Evolutionary conservation across 2,888 invertebrate species (phyloP).

Genomic region (Hedya salicella): DNA sequence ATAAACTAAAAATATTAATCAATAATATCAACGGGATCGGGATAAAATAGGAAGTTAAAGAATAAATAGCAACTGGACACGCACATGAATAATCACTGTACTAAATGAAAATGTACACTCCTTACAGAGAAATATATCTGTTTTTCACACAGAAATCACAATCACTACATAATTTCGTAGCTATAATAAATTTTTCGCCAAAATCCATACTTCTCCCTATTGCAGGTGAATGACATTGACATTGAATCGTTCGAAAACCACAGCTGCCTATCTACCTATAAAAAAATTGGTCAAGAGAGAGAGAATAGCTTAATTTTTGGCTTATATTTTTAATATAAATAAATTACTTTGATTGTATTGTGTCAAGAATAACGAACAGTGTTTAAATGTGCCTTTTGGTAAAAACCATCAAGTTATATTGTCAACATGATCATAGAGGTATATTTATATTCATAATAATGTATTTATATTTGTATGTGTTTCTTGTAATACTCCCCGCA

Average conservation of each 20-base stretch:
- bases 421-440: no score
- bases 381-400: neutral
- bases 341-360: neutral
- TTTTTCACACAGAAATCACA: conserved; percentile 35
- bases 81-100: neutral
- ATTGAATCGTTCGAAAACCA: conserved; percentile 40
- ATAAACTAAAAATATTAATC: conserved; percentile 27
- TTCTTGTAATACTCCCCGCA: no score
- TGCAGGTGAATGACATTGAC: conserved; percentile 49
- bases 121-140: neutral
- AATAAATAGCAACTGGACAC: conserved; percentile 4
- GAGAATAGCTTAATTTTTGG: no score
- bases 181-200: conserved; percentile 30
- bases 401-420: no score
- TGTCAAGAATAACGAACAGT: neutral
- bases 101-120: neutral
- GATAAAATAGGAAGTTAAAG: conserved; percentile 4
- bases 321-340: no score
- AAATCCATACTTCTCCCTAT: conserved; percentile 42
- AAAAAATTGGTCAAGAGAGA: no score
- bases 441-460: no score
- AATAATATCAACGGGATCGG: conserved; percentile 23
- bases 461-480: no score
- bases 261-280: neutral
- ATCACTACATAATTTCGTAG: conserved; percentile 5